Percentiles rank a stretch among this genome's conserved stretches.
Conservation (phyloP, 2,797 vertebrate species). For the Petrocephalus sullivani region DNA sequence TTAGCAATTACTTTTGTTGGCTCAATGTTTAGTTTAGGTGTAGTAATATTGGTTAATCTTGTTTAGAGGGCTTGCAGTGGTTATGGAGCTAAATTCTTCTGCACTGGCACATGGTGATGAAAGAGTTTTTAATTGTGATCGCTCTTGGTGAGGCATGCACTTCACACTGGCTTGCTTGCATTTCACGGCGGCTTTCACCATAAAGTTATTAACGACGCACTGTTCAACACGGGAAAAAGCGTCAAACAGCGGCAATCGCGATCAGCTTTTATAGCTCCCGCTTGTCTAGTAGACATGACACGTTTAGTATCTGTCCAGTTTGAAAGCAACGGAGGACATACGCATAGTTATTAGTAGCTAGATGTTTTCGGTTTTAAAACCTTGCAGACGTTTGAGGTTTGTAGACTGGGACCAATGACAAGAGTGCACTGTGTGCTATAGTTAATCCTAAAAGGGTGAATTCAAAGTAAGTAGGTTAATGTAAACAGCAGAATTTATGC, state of each 20-base stretch:
- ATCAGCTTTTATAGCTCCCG: background rate
- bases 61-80: background rate
- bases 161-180: background rate
- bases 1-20: background rate
- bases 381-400: background rate
- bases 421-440: background rate
- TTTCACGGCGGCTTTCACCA: background rate
- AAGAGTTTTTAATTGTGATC: background rate
- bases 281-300: background rate
- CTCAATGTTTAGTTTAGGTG: background rate
- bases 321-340: background rate
- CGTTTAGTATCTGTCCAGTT: background rate
- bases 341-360: background rate
- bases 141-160: background rate
- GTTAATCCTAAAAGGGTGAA: background rate
- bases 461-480: background rate
- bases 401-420: background rate
- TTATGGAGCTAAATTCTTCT: background rate
- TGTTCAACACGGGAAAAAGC: background rate
- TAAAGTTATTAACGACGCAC: background rate
- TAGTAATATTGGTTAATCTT: slow-evolving; percentile 11
- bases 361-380: background rate
- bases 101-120: background rate
- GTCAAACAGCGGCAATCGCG: background rate
- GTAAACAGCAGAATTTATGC: background rate